Percentiles rank a stretch among this genome's conserved stretches.
Conservation (phyloP, 2,113 vertebrate species). For the Melanerpes formicivorus region DNA sequence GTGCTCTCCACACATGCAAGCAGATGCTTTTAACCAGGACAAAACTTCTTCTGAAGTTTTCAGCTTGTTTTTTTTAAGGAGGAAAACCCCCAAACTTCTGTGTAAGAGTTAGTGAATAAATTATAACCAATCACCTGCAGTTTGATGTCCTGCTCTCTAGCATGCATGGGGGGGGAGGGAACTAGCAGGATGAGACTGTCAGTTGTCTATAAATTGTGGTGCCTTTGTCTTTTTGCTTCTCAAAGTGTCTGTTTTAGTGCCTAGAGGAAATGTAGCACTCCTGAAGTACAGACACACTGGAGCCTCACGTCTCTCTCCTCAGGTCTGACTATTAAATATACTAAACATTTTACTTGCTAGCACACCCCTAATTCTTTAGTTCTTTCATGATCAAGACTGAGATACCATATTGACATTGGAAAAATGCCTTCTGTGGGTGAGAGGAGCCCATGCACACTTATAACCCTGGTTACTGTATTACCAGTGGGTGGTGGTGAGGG, state of each 20-base stretch:
- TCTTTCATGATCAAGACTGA: neutral
- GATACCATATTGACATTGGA: neutral
- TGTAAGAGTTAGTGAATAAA: too few relatives aligned
- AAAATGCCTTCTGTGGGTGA: neutral
- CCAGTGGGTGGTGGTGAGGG: neutral
- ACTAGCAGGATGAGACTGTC: neutral
- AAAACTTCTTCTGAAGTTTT: too few relatives aligned
- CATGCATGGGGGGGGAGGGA: too few relatives aligned
- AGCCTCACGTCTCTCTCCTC: neutral
- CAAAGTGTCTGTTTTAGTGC: neutral
- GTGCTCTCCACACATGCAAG: too few relatives aligned
- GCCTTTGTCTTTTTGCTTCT: neutral
- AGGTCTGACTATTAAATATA: neutral
- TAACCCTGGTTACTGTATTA: neutral
- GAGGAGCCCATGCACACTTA: neutral
- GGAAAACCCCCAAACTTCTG: too few relatives aligned
- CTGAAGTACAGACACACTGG: neutral
- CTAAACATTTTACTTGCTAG: neutral
- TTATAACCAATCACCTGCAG: too few relatives aligned
- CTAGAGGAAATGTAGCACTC: neutral
- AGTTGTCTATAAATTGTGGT: neutral
- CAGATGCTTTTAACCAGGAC: too few relatives aligned
- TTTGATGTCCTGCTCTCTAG: neutral
- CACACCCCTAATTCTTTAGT: neutral
- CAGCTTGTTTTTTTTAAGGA: too few relatives aligned